phyloP scores from a whole-genome alignment of 2,888 invertebrate genomes.

The Agrochola lota region DNA sequence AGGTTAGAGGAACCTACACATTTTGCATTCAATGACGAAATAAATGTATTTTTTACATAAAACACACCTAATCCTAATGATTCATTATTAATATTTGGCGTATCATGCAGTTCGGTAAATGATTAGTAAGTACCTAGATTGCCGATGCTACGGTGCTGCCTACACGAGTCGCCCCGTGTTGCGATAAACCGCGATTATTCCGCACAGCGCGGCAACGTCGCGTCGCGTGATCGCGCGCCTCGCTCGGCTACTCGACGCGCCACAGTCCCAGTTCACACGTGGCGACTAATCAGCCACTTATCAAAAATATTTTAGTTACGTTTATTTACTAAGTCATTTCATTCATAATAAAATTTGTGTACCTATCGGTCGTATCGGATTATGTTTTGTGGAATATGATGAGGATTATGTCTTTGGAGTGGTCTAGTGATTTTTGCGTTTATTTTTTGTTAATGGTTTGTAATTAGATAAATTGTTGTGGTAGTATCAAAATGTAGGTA shows the following conservation, averaged over 20 bases:
- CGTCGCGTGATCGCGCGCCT: constrained; percentile 62
- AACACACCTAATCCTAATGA: neutral
- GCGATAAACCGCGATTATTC: constrained; percentile 43
- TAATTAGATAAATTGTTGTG: neutral
- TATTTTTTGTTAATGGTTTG: neutral
- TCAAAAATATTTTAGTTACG: neutral
- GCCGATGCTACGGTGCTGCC: neutral
- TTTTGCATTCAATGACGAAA: neutral
- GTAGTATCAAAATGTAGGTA: neutral
- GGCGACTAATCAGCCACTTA: constrained; percentile 3
- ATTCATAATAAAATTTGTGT: neutral
- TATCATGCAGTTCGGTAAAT: constrained; percentile 9
- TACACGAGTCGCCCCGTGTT: constrained; percentile 23
- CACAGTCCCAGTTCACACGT: constrained; percentile 20
- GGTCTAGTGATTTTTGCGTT: neutral
- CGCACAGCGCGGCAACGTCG: constrained; percentile 69
- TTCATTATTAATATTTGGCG: constrained; percentile 9
- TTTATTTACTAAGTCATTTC: neutral
- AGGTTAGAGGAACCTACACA: neutral
- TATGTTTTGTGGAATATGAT: neutral
- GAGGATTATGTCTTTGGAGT: too few relatives aligned
- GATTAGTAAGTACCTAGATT: constrained; percentile 23
- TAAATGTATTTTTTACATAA: neutral
- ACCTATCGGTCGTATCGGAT: neutral
- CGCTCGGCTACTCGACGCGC: constrained; percentile 37